Evolutionary conservation across 2,113 vertebrate genomes (phyloP), one percentile per base, ranked within the genome.

Genomic region (Petromus typicus): DNA sequence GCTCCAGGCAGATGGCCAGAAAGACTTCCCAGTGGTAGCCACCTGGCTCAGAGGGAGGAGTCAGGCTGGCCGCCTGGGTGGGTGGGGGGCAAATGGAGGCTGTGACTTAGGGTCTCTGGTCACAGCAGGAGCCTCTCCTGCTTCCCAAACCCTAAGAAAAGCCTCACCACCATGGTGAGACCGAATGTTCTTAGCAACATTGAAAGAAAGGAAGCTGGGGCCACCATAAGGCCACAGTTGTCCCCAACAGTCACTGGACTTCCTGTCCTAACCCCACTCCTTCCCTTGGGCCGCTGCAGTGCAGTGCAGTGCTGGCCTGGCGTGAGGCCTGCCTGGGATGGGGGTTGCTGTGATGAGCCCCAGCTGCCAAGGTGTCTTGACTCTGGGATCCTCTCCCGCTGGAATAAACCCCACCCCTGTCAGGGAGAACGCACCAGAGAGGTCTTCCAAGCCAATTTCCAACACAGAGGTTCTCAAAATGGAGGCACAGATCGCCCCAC

Each of bases 1-100:
- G 25, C 56, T 90, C 43, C 7, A 85, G 67, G 45, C 14, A 94
- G 95, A 85, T 27, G 54, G 91, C 34, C 20, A 67, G 57, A 91
- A 86, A 69, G n/a, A 67, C 75, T 71, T 93, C n/a, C 45, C 34
- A 12, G 1, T 14, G 25, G 66, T 2, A 8, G 23, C 48, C 18
- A 40, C 8, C 67, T 23, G 67, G n/a, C 71, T 5, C 5, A 23
- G 23, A 45, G 71, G 23, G 71, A 40, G 25, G 40, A 43, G 45
- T 51, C 25, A 48, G 64, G 34, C 66, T 82, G 43, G 37, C 57
- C 45, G 13, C 32, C n/a, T 10, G 48, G 9, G 45, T 30, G 45
- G 56, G 12, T 34, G 64, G 32, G 64, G 48, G 56, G 7, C 14
- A 43, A n/a, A 2, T 64, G 69, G 8, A 57, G 85, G 69, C 22